Conservation (phyloP, 2,888 invertebrate species). For the Zeuzera pyrina region DNA sequence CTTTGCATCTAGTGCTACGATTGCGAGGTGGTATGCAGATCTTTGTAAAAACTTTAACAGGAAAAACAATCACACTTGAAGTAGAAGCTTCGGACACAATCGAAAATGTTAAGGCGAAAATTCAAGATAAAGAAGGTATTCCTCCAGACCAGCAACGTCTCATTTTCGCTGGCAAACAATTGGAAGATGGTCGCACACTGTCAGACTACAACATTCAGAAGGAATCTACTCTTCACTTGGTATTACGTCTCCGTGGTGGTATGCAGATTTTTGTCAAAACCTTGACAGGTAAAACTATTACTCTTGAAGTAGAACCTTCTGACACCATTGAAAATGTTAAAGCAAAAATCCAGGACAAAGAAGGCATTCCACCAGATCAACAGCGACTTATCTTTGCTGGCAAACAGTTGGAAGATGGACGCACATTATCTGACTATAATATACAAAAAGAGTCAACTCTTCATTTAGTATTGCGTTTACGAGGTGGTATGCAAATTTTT, state of each 20-base stretch:
- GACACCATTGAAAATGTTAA: slow-evolving; percentile 15
- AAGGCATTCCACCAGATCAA: slow-evolving; percentile 16
- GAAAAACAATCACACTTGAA: slow-evolving; percentile 14
- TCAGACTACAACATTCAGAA: slow-evolving; percentile 17
- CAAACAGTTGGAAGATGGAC: slow-evolving; percentile 15
- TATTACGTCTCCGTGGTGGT: slow-evolving; percentile 14
- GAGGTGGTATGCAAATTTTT: slow-evolving; percentile 13
- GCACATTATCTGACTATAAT: slow-evolving; percentile 16
- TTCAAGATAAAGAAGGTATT: slow-evolving; percentile 15
- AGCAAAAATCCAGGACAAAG: slow-evolving; percentile 15
- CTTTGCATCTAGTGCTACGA: slow-evolving; percentile 14
- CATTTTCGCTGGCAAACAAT: slow-evolving; percentile 14
- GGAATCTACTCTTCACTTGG: slow-evolving; percentile 18
- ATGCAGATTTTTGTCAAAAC: slow-evolving; percentile 16
- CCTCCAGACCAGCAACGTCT: slow-evolving; percentile 15
- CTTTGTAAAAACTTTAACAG: slow-evolving; percentile 14
- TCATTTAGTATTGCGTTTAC: slow-evolving; percentile 11
- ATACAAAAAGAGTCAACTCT: slow-evolving; percentile 16
- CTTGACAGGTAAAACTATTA: slow-evolving; percentile 14
- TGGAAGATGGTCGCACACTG: slow-evolving; percentile 15
- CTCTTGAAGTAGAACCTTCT: slow-evolving; percentile 11
- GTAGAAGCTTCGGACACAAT: slow-evolving; percentile 14
- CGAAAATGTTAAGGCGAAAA: slow-evolving; percentile 16
- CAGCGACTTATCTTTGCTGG: slow-evolving; percentile 15
- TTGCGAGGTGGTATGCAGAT: slow-evolving; percentile 16